Evolutionary conservation across 1,140 invertebrate species (phyloP).

Genomic region (Caenorhabditis brenneri): DNA sequence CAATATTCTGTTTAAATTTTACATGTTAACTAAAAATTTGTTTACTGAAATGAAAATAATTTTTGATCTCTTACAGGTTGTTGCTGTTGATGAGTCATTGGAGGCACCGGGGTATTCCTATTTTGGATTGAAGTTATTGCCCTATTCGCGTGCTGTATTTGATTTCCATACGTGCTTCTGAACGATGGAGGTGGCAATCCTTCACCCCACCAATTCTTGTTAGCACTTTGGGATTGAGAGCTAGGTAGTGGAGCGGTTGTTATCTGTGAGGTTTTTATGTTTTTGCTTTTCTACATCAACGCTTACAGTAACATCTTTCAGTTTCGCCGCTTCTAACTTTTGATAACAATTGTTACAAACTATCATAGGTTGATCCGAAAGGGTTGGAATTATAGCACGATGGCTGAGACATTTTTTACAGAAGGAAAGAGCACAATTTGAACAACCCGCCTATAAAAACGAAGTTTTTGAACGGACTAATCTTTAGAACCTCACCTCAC

Average conservation of each 20-base stretch:
- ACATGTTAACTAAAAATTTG: no score
- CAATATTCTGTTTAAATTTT: no score
- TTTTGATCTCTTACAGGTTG: neutral
- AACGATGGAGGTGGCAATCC: constrained; percentile 27
- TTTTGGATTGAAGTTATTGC: neutral
- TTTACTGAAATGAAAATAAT: no score
- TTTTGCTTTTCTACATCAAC: no score
- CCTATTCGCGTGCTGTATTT: neutral
- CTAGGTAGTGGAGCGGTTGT: neutral
- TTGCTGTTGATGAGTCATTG: neutral
- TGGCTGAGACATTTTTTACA: constrained; percentile 44
- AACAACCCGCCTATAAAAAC: constrained; percentile 44
- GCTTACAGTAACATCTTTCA: neutral
- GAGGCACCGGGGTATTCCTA: neutral
- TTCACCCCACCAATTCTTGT: constrained; percentile 33
- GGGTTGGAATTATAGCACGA: neutral
- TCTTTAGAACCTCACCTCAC: neutral
- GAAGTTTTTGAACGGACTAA: neutral
- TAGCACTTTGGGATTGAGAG: neutral
- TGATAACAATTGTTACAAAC: constrained; percentile 41
- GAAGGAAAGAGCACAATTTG: constrained; percentile 47
- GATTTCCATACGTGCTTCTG: neutral
- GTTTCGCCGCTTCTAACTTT: constrained; percentile 34
- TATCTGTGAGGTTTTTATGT: constrained; percentile 4
- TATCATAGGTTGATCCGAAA: constrained; percentile 23